phyloP scores from a whole-genome alignment of 2,888 invertebrate genomes.

The Dolichomitus sp. region DNA sequence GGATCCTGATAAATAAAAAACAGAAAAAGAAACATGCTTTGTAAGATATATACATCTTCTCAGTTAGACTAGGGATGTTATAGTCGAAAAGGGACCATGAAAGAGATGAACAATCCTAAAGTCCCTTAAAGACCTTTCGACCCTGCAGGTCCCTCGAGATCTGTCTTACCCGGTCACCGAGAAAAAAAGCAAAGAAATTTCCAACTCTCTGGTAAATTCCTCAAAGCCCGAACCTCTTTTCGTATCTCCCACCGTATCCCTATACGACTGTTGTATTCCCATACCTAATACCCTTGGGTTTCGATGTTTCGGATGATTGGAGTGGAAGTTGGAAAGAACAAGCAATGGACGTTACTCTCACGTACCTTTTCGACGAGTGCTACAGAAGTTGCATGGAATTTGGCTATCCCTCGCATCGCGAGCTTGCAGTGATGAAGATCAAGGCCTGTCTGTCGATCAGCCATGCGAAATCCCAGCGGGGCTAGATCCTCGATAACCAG shows the following conservation, averaged over 20 bases:
- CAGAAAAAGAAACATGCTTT: background rate
- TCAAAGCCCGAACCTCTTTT: slow-evolving; percentile 7
- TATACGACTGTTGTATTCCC: slow-evolving; percentile 25
- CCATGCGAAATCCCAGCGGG: slow-evolving; percentile 87
- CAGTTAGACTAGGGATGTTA: slow-evolving; percentile 8
- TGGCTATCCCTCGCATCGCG: slow-evolving; percentile 87
- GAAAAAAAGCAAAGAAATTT: slow-evolving; percentile 25
- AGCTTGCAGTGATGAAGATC: slow-evolving; percentile 87
- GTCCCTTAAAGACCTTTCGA: slow-evolving; percentile 21
- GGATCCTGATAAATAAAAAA: slow-evolving; percentile 74
- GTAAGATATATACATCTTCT: background rate
- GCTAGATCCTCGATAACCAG: slow-evolving; percentile 88
- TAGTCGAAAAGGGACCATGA: slow-evolving; percentile 23
- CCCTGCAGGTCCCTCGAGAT: slow-evolving; percentile 35
- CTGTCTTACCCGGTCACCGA: slow-evolving; percentile 13
- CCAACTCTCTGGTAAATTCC: slow-evolving; percentile 44
- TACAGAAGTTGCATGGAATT: slow-evolving; percentile 88
- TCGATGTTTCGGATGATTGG: slow-evolving; percentile 23
- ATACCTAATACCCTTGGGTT: slow-evolving; percentile 12
- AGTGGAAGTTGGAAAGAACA: background rate
- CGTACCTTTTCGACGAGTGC: slow-evolving; percentile 87
- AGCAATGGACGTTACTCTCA: background rate
- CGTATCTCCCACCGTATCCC: background rate
- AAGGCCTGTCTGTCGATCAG: slow-evolving; percentile 87
- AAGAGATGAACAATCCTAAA: slow-evolving; percentile 33